Conservation (phyloP, 2,113 vertebrate genomes). For the Numida meleagris region DNA sequence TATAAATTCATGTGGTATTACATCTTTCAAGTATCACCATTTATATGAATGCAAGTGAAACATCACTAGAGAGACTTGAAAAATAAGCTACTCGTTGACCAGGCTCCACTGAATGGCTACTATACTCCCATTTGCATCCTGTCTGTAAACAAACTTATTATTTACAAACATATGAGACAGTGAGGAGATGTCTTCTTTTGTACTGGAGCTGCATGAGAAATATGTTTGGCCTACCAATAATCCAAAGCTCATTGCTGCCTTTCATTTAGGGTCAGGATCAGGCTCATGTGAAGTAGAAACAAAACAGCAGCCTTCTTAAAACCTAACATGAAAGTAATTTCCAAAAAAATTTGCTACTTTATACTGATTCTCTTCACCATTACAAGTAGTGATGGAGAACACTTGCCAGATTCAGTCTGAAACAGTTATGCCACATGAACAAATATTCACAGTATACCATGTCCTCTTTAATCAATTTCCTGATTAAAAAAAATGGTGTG, state of each 20-base stretch:
- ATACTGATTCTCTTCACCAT: background rate
- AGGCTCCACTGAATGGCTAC: background rate
- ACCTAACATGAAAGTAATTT: background rate
- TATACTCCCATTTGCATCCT: background rate
- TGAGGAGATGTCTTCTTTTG: background rate
- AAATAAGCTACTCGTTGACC: background rate
- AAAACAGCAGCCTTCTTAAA: conserved; percentile 4
- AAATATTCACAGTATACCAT: background rate
- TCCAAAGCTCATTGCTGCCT: background rate
- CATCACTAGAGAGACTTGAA: background rate
- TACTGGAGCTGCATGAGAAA: background rate
- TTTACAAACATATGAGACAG: background rate
- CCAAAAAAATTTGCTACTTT: background rate
- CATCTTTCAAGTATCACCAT: background rate
- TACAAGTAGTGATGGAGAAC: conserved; percentile 18
- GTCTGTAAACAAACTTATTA: background rate
- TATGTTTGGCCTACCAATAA: background rate
- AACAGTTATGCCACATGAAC: conserved; percentile 33
- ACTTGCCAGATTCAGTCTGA: background rate
- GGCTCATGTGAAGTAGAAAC: background rate
- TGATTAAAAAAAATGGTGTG: conserved; percentile 72
- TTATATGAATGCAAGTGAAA: background rate
- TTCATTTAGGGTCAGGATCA: background rate
- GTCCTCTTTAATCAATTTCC: conserved; percentile 70
- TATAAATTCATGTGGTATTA: background rate